Conservation (phyloP, 2,113 vertebrate species). For the Meriones unguiculatus region DNA sequence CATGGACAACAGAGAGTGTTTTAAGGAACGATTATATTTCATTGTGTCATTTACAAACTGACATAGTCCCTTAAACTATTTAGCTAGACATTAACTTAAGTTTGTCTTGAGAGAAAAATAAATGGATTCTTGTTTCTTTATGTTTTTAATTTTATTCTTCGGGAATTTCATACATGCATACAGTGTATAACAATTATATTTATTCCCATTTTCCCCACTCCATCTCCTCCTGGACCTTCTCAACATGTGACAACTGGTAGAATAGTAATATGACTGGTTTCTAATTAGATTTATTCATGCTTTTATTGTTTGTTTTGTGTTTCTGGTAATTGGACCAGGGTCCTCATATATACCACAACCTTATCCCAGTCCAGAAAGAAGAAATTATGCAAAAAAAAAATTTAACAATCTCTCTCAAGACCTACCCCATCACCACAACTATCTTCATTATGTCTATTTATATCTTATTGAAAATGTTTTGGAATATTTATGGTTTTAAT, state of each 20-base stretch:
- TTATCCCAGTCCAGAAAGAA: not conserved
- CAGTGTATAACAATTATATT: not conserved
- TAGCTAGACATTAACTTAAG: slow-evolving; percentile 44
- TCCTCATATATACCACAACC: too few relatives aligned
- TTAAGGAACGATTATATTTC: slow-evolving; percentile 37
- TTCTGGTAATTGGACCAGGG: not conserved
- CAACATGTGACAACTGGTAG: not conserved
- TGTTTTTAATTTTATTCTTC: not conserved
- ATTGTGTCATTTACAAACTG: slow-evolving; percentile 34
- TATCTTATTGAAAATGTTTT: slow-evolving; percentile 21
- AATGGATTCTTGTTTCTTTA: not conserved
- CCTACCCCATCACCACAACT: not conserved
- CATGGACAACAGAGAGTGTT: slow-evolving; percentile 32
- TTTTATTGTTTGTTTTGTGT: not conserved
- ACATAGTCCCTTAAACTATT: slow-evolving; percentile 8
- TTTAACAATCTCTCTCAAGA: not conserved
- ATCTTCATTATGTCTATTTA: not conserved
- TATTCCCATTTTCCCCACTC: too few relatives aligned
- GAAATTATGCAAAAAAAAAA: not conserved
- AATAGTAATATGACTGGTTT: not conserved
- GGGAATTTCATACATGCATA: not conserved
- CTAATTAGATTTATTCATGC: not conserved
- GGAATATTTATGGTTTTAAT: not conserved
- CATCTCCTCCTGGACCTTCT: not conserved
- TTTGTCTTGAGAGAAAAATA: not conserved